These are phyloP conservation scores for Muscicapa comitata DNA, from an alignment of 2,797 vertebrate genomes.

Conservation along the genomic window DNA sequence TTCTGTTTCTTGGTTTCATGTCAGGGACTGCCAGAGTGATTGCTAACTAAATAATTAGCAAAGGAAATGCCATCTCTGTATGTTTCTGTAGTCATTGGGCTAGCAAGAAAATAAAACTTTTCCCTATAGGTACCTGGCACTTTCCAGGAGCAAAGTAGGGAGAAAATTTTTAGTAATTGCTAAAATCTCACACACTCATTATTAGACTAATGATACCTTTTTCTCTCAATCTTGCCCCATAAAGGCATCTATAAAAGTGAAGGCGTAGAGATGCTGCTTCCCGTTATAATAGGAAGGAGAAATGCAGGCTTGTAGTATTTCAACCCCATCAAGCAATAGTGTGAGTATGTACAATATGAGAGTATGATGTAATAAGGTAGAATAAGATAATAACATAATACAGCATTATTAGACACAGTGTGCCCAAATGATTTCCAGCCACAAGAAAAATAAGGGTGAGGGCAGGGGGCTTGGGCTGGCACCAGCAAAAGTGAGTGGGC, in stretches of 20 bases:
- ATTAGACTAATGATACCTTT: slow-evolving; percentile 36
- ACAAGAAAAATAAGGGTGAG: neutral
- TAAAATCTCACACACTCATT: slow-evolving; percentile 1
- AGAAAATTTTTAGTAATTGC: slow-evolving; percentile 49
- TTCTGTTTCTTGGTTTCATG: slow-evolving; percentile 25
- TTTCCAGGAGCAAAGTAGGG: neutral
- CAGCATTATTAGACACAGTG: neutral
- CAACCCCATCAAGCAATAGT: neutral
- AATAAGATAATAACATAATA: neutral
- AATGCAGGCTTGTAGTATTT: neutral
- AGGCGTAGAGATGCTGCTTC: slow-evolving; percentile 1
- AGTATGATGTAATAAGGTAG: neutral
- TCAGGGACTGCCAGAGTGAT: slow-evolving; percentile 2
- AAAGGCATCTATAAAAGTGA: neutral
- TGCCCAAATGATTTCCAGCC: neutral
- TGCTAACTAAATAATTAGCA: slow-evolving; percentile 46
- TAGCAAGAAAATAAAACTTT: neutral
- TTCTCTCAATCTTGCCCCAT: slow-evolving; percentile 15
- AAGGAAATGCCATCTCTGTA: neutral
- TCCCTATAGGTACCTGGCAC: slow-evolving; percentile 12
- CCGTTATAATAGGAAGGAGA: neutral
- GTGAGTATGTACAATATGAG: neutral
- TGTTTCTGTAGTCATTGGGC: neutral
- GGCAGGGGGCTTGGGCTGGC: neutral
- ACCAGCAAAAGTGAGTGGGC: rapidly evolving